Percentiles rank a stretch among this genome's conserved stretches.
These are phyloP conservation scores for Pogona vitticeps DNA, from an alignment of 2,113 vertebrate species.

Conservation along the genomic window DNA sequence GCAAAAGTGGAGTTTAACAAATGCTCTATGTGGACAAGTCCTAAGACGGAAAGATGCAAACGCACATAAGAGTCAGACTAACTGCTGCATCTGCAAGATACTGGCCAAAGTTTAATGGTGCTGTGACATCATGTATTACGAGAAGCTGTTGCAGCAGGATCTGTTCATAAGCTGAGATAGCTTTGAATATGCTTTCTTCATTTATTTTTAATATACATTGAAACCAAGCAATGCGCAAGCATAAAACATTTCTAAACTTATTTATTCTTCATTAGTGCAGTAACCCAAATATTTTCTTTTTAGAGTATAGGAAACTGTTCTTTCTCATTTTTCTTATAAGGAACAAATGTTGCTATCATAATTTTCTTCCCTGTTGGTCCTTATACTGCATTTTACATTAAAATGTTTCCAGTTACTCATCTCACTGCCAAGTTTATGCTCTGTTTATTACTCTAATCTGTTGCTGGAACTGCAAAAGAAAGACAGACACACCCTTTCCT, in stretches of 20 bases:
- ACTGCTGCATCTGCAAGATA: neutral
- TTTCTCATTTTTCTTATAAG: constrained; percentile 12
- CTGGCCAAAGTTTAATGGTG: neutral
- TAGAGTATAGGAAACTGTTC: constrained; percentile 23
- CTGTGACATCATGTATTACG: neutral
- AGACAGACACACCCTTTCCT: constrained; percentile 25
- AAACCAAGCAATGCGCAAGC: constrained; percentile 30
- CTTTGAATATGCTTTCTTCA: neutral
- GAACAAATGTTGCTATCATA: neutral
- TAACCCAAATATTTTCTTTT: neutral
- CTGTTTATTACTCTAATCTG: constrained; percentile 25
- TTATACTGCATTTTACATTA: constrained; percentile 15
- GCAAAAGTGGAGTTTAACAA: too few relatives aligned
- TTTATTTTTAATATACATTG: neutral
- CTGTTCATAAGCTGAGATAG: neutral
- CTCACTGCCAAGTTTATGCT: constrained; percentile 1
- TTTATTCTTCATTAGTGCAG: neutral
- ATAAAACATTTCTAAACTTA: constrained; percentile 43
- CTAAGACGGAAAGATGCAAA: too few relatives aligned
- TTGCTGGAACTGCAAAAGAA: constrained; percentile 31
- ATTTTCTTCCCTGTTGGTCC: constrained; percentile 16
- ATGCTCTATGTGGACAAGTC: too few relatives aligned
- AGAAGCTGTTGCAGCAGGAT: neutral
- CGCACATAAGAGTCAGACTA: too few relatives aligned
- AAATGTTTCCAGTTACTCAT: constrained; percentile 1